Base-by-base conservation (phyloP, 2,113 vertebrate species). In the Probosciger aterrimus region DNA sequence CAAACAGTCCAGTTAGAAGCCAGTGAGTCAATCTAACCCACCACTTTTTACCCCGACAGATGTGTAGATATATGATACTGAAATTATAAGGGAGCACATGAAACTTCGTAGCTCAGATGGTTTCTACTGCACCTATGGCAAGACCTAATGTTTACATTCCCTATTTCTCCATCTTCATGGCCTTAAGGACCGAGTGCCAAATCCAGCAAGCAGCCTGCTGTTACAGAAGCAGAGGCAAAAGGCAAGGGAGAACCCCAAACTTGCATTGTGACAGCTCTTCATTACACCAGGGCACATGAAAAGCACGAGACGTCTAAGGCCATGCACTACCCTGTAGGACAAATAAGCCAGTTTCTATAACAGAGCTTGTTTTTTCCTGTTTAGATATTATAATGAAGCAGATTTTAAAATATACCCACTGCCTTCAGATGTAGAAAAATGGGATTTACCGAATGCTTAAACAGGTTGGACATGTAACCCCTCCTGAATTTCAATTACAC, bases 401-500 rank as follows among this genome's bases (percentile, higher is more conserved):
- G 37, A 78, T 60, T 88, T 77, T 49, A 59, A 92, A 65, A 83
- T 47, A 82, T 31, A 82, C 9, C 22, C 43, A 70, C 53, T 81
- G 60, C n/a, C 71, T 79, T 44, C 59, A 62, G 53, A 90, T 12
- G 69, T n/a, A 55, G 33, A 59, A 81, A 92, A 92, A 71, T 35
- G 18, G 37, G 60, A 81, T 93, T 93, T 89, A 86, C 62, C 84
- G 50, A 89, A 87, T 68, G 77, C 50, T 47, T 91, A 55, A 88
- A 55, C 57, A 87, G 27, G 57, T 91, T 82, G 86, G 77, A 68
- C 65, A n/a, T 1, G 18, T 17, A 71, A 64, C 55, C 23, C 28
- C 59, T 55, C 41, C 4, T 84, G 89, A 95, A 96, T 92, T 89
- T 88, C 83, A 95, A 89, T 84, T 78, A 75, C 5, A 18, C 35